These are phyloP conservation scores for Phragmatobia fuliginosa DNA, from an alignment of 2,888 invertebrate genomes.

Conservation along the genomic window DNA sequence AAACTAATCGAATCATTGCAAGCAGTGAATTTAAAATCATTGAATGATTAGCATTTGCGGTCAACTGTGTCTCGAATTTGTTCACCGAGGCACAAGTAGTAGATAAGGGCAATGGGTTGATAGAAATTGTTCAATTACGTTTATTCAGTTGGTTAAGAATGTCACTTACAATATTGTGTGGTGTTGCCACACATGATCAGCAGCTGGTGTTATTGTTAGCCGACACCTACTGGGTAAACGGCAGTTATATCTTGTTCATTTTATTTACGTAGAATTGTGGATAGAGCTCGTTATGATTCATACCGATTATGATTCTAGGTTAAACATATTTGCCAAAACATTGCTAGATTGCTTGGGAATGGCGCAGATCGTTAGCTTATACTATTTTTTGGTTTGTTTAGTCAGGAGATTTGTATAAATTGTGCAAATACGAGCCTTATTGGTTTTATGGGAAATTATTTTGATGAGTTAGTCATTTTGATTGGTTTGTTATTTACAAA, in stretches of 20 bases:
- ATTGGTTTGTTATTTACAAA: neutral
- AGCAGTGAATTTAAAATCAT: constrained; percentile 63
- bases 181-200: constrained; percentile 70
- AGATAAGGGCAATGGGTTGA: constrained; percentile 82
- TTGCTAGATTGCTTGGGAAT: constrained; percentile 31
- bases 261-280: constrained; percentile 27
- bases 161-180: constrained; percentile 80
- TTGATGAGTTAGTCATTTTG: neutral
- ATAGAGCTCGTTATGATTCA: constrained; percentile 45
- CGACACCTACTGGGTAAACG: constrained; percentile 43
- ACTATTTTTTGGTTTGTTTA: constrained; percentile 29
- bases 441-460: neutral
- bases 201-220: constrained; percentile 30
- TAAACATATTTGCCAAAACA: constrained; percentile 42
- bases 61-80: constrained; percentile 68
- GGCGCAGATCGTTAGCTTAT: constrained; percentile 25
- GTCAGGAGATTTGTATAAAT: neutral
- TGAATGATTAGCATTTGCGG: constrained; percentile 72
- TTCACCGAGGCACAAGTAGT: constrained; percentile 54
- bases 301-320: constrained; percentile 40
- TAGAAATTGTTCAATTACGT: constrained; percentile 83
- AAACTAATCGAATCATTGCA: constrained; percentile 49
- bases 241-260: constrained; percentile 23
- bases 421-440: neutral
- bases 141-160: constrained; percentile 82